phyloP scores from a whole-genome alignment of 2,888 invertebrate species.

The Drosophila ustulata region DNA sequence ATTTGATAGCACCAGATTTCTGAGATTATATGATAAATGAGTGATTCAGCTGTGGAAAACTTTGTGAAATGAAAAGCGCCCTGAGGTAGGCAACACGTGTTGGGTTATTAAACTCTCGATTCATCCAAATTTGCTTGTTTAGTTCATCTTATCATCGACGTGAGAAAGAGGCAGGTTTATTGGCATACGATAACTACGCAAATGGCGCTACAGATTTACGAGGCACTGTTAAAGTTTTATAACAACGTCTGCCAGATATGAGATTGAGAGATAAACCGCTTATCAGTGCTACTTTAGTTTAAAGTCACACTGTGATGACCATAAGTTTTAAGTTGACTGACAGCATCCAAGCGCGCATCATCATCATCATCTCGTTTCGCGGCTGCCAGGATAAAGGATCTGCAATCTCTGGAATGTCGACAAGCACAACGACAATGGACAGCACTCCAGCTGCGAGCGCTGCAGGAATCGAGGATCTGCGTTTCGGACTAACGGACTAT shows the following conservation, averaged over 20 bases:
- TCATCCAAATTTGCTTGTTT: not conserved
- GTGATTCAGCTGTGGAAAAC: slow-evolving; percentile 9
- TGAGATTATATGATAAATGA: not conserved
- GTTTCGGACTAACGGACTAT: slow-evolving; percentile 86
- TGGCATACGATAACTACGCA: slow-evolving; percentile 14
- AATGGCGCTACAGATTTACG: slow-evolving; percentile 38
- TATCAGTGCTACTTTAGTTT: slow-evolving; percentile 50
- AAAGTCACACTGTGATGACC: slow-evolving; percentile 11
- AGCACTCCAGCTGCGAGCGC: slow-evolving; percentile 29
- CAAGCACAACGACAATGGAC: slow-evolving; percentile 18
- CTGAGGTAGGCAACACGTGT: slow-evolving; percentile 15
- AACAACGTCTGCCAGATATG: slow-evolving; percentile 43
- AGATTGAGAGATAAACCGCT: slow-evolving; percentile 48
- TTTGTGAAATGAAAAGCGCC: slow-evolving; percentile 1
- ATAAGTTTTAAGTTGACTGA: slow-evolving; percentile 39
- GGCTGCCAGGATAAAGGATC: slow-evolving; percentile 5
- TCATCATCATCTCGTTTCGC: slow-evolving; percentile 2
- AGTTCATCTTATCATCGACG: slow-evolving; percentile 6
- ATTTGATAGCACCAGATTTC: not conserved
- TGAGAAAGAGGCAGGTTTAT: slow-evolving; percentile 7
- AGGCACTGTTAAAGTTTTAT: slow-evolving; percentile 42
- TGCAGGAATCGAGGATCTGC: slow-evolving; percentile 52
- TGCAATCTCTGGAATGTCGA: slow-evolving; percentile 30
- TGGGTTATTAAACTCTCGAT: not conserved
- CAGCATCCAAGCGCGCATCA: slow-evolving; percentile 40